Evolutionary conservation across 2,797 vertebrate genomes (phyloP).

Genomic region (Pseudochirops corinnae): DNA sequence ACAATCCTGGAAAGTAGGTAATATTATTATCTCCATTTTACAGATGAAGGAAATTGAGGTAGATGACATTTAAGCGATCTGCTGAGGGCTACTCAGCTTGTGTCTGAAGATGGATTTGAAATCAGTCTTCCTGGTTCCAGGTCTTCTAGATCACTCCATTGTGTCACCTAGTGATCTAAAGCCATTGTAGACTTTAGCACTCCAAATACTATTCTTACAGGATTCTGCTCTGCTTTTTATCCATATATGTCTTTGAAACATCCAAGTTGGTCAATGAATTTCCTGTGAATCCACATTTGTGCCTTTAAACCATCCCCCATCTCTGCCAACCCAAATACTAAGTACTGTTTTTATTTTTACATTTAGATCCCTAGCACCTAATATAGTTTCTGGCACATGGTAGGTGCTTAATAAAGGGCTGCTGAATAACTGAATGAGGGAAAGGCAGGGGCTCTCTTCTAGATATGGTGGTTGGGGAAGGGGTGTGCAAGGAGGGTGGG

Average conservation of each 20-base stretch:
- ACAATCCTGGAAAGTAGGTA: not conserved
- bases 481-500: not conserved
- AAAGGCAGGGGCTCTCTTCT: not conserved
- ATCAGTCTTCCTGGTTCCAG: not conserved
- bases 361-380: not conserved
- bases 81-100: not conserved
- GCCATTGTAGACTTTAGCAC: not conserved
- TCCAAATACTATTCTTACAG: not conserved
- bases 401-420: not conserved
- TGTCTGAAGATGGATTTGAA: not conserved
- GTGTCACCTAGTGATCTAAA: not conserved
- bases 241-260: not conserved
- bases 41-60: not conserved
- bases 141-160: not conserved
- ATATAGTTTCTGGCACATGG: not conserved
- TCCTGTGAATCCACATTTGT: not conserved
- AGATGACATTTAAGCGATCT: not conserved
- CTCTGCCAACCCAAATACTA: not conserved
- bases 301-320: not conserved
- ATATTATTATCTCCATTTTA: not conserved
- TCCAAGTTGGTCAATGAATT: not conserved
- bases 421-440: too few species aligned
- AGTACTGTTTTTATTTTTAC: not conserved
- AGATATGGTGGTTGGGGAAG: not conserved
- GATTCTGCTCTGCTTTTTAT: not conserved